Conservation (phyloP, 1,140 invertebrate genomes). For the Lanistes nyassanus region DNA sequence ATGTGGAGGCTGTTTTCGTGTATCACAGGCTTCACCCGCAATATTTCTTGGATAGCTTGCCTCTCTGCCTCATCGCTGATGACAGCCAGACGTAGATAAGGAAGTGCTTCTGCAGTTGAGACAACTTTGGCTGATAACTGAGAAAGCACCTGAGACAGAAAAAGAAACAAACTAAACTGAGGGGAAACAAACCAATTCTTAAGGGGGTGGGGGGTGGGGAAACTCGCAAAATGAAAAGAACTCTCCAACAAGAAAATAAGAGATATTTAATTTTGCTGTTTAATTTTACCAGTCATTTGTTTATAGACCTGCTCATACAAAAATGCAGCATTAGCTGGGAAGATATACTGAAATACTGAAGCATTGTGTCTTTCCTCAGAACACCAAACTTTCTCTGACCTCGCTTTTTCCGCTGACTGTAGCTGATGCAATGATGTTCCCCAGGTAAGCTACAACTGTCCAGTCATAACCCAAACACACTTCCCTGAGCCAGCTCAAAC, state of each 20-base stretch:
- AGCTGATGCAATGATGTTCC: not conserved
- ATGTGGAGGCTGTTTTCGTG: not conserved
- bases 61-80: slow-evolving; percentile 2
- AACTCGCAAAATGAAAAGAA: not conserved
- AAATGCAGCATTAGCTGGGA: not conserved
- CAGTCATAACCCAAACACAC: slow-evolving; percentile 1
- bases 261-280: not conserved
- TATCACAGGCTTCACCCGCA: not conserved
- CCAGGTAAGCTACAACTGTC: slow-evolving; percentile 6
- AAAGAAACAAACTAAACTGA: not conserved
- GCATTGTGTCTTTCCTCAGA: not conserved
- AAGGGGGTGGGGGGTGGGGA: not conserved
- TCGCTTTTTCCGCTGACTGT: not conserved
- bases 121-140: not conserved
- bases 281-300: not conserved
- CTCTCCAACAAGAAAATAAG: not conserved
- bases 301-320: not conserved
- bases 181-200: not conserved
- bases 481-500: slow-evolving; percentile 11
- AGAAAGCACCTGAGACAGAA: not conserved
- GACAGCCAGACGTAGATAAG: slow-evolving; percentile 3
- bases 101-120: not conserved
- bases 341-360: not conserved
- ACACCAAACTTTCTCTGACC: not conserved
- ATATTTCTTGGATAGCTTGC: not conserved